phyloP scores from a whole-genome alignment of 2,797 vertebrate species.

The Alcedo quadribrachys region DNA sequence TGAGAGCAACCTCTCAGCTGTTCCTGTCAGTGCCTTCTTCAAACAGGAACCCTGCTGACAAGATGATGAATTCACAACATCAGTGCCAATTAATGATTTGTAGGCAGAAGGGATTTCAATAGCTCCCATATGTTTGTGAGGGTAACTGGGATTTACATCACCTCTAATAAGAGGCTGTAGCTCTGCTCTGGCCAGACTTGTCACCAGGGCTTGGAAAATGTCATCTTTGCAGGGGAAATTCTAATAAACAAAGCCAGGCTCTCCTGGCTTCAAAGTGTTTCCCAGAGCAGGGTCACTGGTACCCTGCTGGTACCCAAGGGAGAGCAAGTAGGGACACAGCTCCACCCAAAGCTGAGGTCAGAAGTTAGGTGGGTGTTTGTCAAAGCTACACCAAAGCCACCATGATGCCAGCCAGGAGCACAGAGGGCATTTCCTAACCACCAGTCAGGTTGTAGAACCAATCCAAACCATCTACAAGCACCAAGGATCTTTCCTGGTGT shows the following conservation, averaged over 20 bases:
- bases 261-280: background rate
- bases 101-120: constrained; percentile 62
- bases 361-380: background rate
- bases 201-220: constrained; percentile 33
- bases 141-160: constrained; percentile 47
- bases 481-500: background rate
- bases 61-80: constrained; percentile 62
- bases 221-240: constrained; percentile 4
- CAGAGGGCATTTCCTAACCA: background rate
- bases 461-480: background rate
- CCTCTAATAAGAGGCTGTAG: constrained; percentile 3
- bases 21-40: constrained; percentile 50
- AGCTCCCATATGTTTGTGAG: constrained; percentile 54
- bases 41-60: constrained; percentile 60
- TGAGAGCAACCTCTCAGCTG: constrained; percentile 12
- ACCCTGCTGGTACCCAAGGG: background rate
- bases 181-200: background rate
- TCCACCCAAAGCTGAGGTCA: constrained; percentile 1
- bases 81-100: constrained; percentile 63
- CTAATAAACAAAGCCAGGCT: constrained; percentile 31
- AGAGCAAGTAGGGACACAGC: background rate
- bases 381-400: background rate
- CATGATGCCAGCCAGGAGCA: background rate
- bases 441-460: background rate
- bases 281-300: background rate